Conservation (phyloP, 2,113 vertebrate genomes). For the Passer domesticus region DNA sequence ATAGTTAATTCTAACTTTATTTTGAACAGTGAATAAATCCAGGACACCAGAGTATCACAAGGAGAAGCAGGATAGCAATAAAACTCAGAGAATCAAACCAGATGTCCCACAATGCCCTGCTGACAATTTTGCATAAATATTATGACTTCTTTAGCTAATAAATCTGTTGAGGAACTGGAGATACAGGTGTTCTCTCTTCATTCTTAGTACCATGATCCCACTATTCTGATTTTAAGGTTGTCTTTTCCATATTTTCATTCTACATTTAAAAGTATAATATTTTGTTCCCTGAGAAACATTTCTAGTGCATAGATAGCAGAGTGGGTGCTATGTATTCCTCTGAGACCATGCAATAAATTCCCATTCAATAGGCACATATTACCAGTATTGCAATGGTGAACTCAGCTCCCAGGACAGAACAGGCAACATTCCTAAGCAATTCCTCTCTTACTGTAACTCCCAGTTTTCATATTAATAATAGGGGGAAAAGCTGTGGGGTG, state of each 20-base stretch:
- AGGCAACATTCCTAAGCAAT: not conserved
- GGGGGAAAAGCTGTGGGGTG: rapidly evolving
- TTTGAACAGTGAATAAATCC: not conserved
- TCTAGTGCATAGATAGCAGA: not conserved
- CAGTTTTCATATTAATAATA: not conserved
- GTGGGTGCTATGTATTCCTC: not conserved
- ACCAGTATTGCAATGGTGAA: not conserved
- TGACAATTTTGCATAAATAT: not conserved
- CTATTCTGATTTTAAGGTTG: not conserved
- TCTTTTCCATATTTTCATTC: not conserved
- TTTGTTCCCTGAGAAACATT: not conserved
- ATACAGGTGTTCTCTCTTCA: not conserved
- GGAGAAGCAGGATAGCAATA: not conserved
- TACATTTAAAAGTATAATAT: not conserved
- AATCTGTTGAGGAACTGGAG: not conserved
- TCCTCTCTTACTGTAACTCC: not conserved
- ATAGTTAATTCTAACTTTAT: not conserved
- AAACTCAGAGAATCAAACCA: not conserved
- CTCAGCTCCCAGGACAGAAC: not conserved
- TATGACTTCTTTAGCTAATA: not conserved
- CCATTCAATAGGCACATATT: not conserved
- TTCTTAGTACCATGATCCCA: not conserved
- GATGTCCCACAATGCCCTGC: not conserved
- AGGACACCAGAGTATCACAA: not conserved
- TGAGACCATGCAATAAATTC: not conserved